Evolutionary conservation across 2,888 invertebrate species (phyloP).

Genomic region (Synanthedon andrenaeformis): DNA sequence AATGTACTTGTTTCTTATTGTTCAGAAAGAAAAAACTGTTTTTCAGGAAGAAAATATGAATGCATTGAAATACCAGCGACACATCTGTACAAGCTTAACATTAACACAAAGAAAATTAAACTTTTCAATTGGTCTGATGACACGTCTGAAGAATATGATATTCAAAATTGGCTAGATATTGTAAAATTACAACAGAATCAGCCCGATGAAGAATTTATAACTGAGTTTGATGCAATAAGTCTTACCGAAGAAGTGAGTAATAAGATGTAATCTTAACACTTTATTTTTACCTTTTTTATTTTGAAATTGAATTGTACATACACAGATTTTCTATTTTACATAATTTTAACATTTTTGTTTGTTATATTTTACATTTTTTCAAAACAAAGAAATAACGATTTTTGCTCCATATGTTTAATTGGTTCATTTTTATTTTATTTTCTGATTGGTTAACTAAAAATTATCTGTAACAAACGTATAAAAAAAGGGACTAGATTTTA

Average conservation of each 20-base stretch:
- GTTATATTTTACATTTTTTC: too few species aligned
- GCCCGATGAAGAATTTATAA: constrained; percentile 41
- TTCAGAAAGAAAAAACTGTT: constrained; percentile 6
- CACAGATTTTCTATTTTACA: too few species aligned
- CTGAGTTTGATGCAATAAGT: constrained; percentile 20
- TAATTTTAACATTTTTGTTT: too few species aligned
- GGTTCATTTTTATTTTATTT: too few species aligned
- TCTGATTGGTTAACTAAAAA: too few species aligned
- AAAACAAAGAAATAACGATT: too few species aligned
- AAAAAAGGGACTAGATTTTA: too few species aligned
- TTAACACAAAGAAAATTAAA: constrained; percentile 31
- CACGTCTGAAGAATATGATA: constrained; percentile 17
- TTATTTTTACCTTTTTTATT: neutral
- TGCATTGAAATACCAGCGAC: constrained; percentile 74
- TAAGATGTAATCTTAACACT: neutral
- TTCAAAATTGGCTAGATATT: constrained; percentile 33
- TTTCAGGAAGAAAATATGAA: constrained; percentile 44
- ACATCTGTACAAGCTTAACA: constrained; percentile 67
- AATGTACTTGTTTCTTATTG: neutral
- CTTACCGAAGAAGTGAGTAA: constrained; percentile 25
- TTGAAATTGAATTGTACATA: too few species aligned
- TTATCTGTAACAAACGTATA: too few species aligned
- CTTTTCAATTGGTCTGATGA: constrained; percentile 36
- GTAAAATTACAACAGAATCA: constrained; percentile 36
- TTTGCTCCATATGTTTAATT: too few species aligned